Evolutionary conservation across 2,888 invertebrate genomes (phyloP), one percentile per base, ranked within the genome.

Genomic region (Stenodera caucasica): DNA sequence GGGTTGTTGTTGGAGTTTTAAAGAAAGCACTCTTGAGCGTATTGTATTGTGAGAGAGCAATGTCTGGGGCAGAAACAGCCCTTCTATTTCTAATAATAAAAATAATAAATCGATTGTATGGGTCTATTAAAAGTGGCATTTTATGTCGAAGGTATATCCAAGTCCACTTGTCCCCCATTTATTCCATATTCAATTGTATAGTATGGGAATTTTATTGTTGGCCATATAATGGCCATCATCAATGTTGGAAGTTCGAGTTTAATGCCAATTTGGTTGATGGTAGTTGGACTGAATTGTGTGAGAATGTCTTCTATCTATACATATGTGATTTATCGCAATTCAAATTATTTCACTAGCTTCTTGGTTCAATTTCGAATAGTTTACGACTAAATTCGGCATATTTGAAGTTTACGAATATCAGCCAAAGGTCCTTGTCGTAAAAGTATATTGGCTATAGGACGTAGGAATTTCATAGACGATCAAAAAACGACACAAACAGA

Each of bases 401-500:
- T 56, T 61, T 54, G 54, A 61, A 61, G 60, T 57, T 45, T 45
- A 33, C 56, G 50, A 63, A 61, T 60, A 65, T 63, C 61, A 65
- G 64, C 62, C 64, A 60, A 56, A 37, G 65, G 55, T 53, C 53
- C 62, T 54, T 26, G 57, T 61, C 66, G 61, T 67, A 67, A 67
- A 67, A 67, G 58, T 67, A 66, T 67, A 67, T 67, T 67, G 62
- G 56, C 26, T 26, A 26, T 53, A 64, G 58, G 64, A 60, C 52
- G 57, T 49, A 45, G 67, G 66, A 66, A 67, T 67, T 64, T 60
- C 61, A 63, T 61, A 60, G 55, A 58, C 58, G 63, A 61, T 61
- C 18, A 45, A 45, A 45, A 45, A 58, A 4, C 2, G 35, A 35
- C 35, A 40, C 21, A 12, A 21, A 21, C 8, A n/a, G 9, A 45